Conservation (phyloP, 2,797 vertebrate genomes). For the Fundulus diaphanus region DNA sequence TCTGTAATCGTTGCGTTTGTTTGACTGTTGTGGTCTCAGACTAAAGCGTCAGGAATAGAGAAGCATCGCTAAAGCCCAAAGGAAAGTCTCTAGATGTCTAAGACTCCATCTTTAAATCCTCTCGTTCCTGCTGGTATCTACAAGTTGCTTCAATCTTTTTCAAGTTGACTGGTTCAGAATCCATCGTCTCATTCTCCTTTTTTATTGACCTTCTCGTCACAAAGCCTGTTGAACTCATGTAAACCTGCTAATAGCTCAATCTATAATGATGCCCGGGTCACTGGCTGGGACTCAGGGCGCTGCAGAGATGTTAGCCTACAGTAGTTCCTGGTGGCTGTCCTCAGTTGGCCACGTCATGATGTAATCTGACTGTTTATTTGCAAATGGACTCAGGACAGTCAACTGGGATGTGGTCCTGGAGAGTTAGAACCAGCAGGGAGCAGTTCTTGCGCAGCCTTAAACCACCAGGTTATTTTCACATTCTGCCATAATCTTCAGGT, state of each 20-base stretch:
- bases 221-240: background rate
- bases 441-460: background rate
- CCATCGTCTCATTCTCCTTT: background rate
- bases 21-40: background rate
- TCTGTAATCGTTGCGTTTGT: background rate
- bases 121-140: background rate
- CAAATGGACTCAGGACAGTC: background rate
- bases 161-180: background rate
- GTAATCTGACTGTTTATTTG: background rate
- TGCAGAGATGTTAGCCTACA: background rate
- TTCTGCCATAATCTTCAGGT: too few relatives aligned
- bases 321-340: background rate
- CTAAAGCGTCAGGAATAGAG: background rate
- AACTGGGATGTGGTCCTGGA: background rate
- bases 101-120: background rate
- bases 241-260: background rate
- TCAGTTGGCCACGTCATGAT: background rate
- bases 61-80: background rate
- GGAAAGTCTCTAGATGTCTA: background rate
- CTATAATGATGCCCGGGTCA: background rate
- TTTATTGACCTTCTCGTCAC: background rate
- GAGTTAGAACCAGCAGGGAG: background rate
- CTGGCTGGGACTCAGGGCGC: background rate
- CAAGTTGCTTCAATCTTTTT: background rate
- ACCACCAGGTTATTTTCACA: background rate